Percentiles rank a stretch among this genome's conserved stretches.
These are phyloP conservation scores for Triplophysa siluroides DNA, from an alignment of 2,113 vertebrate genomes.

Conservation along the genomic window DNA sequence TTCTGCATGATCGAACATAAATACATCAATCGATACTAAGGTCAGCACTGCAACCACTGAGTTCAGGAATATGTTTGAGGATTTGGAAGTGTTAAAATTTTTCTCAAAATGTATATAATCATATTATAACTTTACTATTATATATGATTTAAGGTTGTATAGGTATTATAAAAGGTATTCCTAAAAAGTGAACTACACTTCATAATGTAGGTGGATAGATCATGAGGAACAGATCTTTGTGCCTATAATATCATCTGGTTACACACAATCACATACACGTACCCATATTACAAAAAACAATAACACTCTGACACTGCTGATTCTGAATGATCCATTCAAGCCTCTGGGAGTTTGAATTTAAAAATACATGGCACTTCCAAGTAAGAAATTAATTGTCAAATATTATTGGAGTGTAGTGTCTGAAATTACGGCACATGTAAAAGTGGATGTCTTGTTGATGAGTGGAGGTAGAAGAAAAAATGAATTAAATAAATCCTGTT, in stretches of 20 bases:
- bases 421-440: neutral
- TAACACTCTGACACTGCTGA: conserved; percentile 12
- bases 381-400: conserved; percentile 7
- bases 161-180: too few relatives aligned
- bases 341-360: conserved; percentile 27
- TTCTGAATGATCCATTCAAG: conserved; percentile 17
- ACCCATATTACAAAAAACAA: neutral
- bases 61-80: too few relatives aligned
- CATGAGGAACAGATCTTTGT: neutral
- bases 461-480: neutral
- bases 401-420: neutral
- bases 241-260: neutral
- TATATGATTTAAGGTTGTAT: too few relatives aligned
- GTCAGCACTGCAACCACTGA: too few relatives aligned
- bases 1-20: too few relatives aligned
- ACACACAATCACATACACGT: neutral
- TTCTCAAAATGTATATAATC: too few relatives aligned
- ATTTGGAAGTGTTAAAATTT: too few relatives aligned
- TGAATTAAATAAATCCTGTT: neutral
- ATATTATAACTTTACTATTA: too few relatives aligned
- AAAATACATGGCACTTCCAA: neutral
- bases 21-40: too few relatives aligned
- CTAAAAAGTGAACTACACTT: too few relatives aligned
- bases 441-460: neutral
- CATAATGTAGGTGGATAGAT: too few relatives aligned